Base-by-base conservation (phyloP, 2,797 vertebrate genomes). In the Tapera naevia region DNA sequence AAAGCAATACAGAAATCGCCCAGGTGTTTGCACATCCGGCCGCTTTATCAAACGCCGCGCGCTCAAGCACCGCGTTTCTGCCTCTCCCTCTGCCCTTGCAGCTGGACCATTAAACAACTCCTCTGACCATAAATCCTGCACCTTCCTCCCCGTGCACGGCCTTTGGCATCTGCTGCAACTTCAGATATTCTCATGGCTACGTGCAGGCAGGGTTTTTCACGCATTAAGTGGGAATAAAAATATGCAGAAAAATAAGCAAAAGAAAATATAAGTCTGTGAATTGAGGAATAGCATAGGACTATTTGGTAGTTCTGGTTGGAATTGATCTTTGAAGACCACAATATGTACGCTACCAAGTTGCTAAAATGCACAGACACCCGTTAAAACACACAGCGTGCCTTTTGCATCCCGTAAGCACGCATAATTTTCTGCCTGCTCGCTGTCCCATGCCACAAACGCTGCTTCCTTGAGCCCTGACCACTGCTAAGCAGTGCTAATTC, bases 401-500 rank as follows among this genome's bases (percentile, higher is more conserved):
- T 90, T 75, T 72, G 92, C 64, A 80, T 50, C 86, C 82, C 76
- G 78, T 65, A 88, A 84, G 95, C 48, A 76, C n/a, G 41, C 90
- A 85, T 53, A 94, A 94, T 97, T 92, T 94, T 95, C 93, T 93
- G 96, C 88, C 93, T 97, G 96, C 86, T 97, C 84, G 96, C 91
- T 90, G 91, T 91, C 96, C 54, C 74, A 56, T 58, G 92, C 96
- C 83, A 92, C 80, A 92, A 89, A 96, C 88, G 82, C 84, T 91
- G 88, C 95, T 80, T 94, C 94, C 93, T 93, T 95, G 84, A 95
- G 91, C 70, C 89, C 57, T 75, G 90, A 91, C 89, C 96, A 96
- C 91, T 97, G 97, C 96, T 93, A 84, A n/a, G 91, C 73, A 95
- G 95, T 54, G 93, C 93, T 97, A 97, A 98, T 97, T 97, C 97